Evolutionary conservation across 2,797 vertebrate genomes (phyloP).

Genomic region (Phalanger gymnotis): DNA sequence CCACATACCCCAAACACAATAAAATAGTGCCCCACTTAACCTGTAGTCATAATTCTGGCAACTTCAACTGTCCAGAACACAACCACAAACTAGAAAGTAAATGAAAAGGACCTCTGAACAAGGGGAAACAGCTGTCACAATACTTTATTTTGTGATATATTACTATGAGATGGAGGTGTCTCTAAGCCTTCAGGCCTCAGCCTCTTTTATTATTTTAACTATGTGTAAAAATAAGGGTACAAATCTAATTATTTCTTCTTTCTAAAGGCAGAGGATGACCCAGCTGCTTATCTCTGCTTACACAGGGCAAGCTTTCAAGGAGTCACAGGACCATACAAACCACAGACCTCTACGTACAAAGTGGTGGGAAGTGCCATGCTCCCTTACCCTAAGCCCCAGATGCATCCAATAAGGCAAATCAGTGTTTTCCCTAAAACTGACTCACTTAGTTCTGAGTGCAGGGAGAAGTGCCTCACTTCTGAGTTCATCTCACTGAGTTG

Average conservation of each 20-base stretch:
- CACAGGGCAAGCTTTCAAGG: neutral
- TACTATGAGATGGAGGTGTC: neutral
- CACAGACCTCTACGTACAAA: neutral
- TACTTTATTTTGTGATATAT: neutral
- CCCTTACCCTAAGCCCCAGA: neutral
- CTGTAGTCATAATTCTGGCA: neutral
- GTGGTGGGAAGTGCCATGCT: neutral
- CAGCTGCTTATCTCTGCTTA: neutral
- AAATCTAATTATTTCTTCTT: neutral
- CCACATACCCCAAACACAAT: neutral
- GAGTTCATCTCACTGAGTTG: neutral
- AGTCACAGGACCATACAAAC: neutral
- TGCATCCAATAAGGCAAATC: neutral
- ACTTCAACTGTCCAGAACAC: neutral
- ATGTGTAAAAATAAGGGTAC: neutral
- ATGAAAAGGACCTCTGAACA: neutral
- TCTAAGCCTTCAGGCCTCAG: neutral
- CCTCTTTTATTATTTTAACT: neutral
- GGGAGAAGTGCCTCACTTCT: neutral
- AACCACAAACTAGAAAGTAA: neutral
- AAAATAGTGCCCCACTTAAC: neutral
- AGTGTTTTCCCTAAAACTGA: neutral
- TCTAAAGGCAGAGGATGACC: neutral
- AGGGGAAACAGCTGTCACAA: neutral
- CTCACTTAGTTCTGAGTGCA: neutral